Evolutionary conservation across 2,888 invertebrate genomes (phyloP), one percentile per base, ranked within the genome.

Genomic region (Amphiduros pacificus): DNA sequence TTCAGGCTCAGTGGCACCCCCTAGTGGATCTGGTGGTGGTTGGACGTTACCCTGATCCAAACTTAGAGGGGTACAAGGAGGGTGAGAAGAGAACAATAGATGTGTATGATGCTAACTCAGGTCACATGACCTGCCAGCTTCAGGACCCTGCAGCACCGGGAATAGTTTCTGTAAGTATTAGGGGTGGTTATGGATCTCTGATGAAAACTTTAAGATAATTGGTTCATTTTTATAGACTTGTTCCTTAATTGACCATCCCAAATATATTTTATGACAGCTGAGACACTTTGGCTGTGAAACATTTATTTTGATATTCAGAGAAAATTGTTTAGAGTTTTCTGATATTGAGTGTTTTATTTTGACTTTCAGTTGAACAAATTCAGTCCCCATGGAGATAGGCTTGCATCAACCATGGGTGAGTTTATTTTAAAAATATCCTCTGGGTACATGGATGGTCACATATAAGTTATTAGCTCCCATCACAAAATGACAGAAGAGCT

Each of bases 1-100:
- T 71, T 0, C 68, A 82, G 82, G 84, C 84, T 4, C 70, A 75
- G 1, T 84, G 84, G 84, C 83, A 84, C 68, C 83, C 84, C 6
- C 64, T 80, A 36, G 75, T 75, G 63, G 84, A 84, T 65, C 65
- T 84, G 58, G 74, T 83, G 9, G 79, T 83, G 4, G 76, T 81
- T 41, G 84, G 84, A 0, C 74, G 84, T 2, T 84, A 83, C 68
- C 84, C 84, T 17, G 80, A 83, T 63, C 75, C 75, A 5, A 72
- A 71, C 17, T 74, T 80, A 61, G 74, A 74, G 17, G 74, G 73
- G 9, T 75, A 71, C 44, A 55, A 55, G 4, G 65, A 63, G 3
- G 68, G 67, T 1, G 80, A 81, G 58, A 55, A 62, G 4, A 66
- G 82, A 11, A 75, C 76, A n/a, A 71, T 84, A n/a, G 83, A 84